Evolutionary conservation across 2,113 vertebrate species (phyloP), one percentile per base, ranked within the genome.

Genomic region (Caloenas nicobarica): DNA sequence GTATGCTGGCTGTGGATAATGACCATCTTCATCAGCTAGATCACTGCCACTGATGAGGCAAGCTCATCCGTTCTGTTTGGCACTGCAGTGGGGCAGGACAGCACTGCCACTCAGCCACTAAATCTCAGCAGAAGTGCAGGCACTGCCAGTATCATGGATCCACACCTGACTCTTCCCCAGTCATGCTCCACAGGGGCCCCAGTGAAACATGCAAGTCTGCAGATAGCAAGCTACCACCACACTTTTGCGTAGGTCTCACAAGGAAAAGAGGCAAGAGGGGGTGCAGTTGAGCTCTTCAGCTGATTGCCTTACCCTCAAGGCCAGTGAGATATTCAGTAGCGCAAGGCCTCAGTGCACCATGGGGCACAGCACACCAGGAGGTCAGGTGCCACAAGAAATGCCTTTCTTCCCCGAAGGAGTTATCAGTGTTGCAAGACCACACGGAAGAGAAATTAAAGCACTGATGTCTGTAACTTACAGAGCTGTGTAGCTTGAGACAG

Each of bases 111-210:
- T 51, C 42, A 28, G 34, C 17, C 56, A 11, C 48, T 26, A 13
- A 14, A 31, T 18, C 66, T 61, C 34, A 29, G 44, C 33, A 76
- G 44, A 72, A 69, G 6, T 7, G 24, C 58, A 80, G 40, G 22
- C 70, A 56, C 22, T 40, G 36, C 34, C 40, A 77, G 26, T 33
- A 8, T 14, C 2, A 0, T 21, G 34, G 25, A 82, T 34, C 23
- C 70, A 46, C 28, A 29, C 33, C 26, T 56, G 57, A 16, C 38
- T 36, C 28, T 28, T 77, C 16, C 2, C 4, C 5, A 2, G 1
- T 26, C 36, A 66, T 16, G 4, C 8, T 60, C 34, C 14, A 1
- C 13, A 10, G 5, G 7, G 5, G 3, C 1, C 9, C 4, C 48
- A 25, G 29, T 40, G 46, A 58, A 78, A 58, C 42, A 13, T 62